These are phyloP conservation scores for Etheostoma cragini DNA, from an alignment of 2,113 vertebrate genomes.

Conservation along the genomic window DNA sequence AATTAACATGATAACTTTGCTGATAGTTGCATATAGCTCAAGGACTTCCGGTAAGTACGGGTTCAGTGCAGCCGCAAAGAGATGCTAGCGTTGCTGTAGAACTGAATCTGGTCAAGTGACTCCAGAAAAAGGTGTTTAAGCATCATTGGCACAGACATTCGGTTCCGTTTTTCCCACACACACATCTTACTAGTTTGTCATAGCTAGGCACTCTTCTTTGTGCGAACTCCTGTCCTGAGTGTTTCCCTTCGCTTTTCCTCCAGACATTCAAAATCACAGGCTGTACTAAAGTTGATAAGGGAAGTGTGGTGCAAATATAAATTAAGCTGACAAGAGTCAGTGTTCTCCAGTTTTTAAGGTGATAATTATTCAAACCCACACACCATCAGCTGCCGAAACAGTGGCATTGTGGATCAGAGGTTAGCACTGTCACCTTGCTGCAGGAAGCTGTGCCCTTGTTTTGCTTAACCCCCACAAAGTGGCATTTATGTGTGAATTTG, in stretches of 20 bases:
- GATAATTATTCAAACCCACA: conserved; percentile 50
- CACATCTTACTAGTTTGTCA: background rate
- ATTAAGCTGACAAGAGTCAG: conserved; percentile 9
- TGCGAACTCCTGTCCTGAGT: background rate
- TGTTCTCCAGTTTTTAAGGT: conserved; percentile 25
- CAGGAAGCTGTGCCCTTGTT: background rate
- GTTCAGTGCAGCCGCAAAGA: background rate
- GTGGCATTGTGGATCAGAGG: background rate
- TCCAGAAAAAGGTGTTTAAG: background rate
- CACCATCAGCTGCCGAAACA: conserved; percentile 37
- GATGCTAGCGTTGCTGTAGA: background rate
- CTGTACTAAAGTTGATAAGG: conserved; percentile 9
- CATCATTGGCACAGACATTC: conserved; percentile 1
- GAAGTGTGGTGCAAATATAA: conserved; percentile 3
- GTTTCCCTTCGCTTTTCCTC: background rate
- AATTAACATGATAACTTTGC: background rate
- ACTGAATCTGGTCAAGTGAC: background rate
- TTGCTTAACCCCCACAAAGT: background rate
- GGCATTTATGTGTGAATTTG: background rate
- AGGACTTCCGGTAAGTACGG: background rate
- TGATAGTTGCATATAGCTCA: background rate
- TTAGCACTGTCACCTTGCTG: conserved; percentile 3
- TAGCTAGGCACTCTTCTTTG: background rate
- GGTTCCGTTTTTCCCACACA: background rate
- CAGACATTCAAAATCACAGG: conserved; percentile 36